Evolutionary conservation across 2,888 invertebrate genomes (phyloP), one percentile per base, ranked within the genome.

Genomic region (Caenorhabditis plicata): DNA sequence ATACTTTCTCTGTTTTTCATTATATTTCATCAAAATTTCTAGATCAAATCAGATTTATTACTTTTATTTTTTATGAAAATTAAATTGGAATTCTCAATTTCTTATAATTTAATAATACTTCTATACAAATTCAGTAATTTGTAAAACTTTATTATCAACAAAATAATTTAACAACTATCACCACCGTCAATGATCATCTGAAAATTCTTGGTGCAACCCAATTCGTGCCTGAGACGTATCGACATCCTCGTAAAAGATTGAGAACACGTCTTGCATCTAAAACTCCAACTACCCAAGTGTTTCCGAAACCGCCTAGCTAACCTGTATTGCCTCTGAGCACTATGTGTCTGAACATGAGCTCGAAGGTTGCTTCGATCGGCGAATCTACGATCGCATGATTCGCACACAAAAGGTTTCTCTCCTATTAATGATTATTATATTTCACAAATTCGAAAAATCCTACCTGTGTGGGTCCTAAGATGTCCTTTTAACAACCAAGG

Each of bases 401-500:
- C 51, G 35, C 72, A 72, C 17, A 44, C 53, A 31, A 63, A 72
- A 7, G 72, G 72, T 32, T 66, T 68, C 36, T 72, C 72, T 2
- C 72, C 71, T 71, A 67, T 17, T 15, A 11, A 27, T 5, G 19
- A 32, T 4, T 27, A n/a, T 8, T 27, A n/a, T 39, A 32, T 32
- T 1, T 22, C 19, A 25, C 2, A 4, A 4, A 13, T 20, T 17
- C 9, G 22, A n/a, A 20, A 2, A 4, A 25, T 25, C 3, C 1
- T 36, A 71, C 71, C 71, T 35, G 69, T 70, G 39, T 72, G 72
- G 11, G 67, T 70, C 29, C 72, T 25, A 20, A 55, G 22, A 36
- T 72, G 72, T 51, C 68, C 72, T 44, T 72, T 72, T 8, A 72
- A 39, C 9, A 72, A 49, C 72, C 72, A 72, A 0, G 70, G 70